Percentiles rank a stretch among this genome's conserved stretches.
phyloP scores from a whole-genome alignment of 1,140 invertebrate genomes.

The Cyclargus thomasi region DNA sequence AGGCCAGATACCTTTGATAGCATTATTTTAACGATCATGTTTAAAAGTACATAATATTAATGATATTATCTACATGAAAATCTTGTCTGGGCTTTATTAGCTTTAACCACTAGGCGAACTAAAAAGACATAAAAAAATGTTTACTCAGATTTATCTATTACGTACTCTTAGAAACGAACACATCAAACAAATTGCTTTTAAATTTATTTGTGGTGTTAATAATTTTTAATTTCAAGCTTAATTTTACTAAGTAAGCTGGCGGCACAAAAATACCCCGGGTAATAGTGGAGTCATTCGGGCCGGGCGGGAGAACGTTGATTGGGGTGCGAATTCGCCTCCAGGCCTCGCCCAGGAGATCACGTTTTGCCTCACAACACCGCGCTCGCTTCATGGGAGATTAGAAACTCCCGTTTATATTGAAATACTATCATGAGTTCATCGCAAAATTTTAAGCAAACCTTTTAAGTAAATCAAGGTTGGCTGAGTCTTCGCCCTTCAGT shows the following conservation, averaged over 20 bases:
- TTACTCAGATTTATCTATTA: no score
- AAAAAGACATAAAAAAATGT: no score
- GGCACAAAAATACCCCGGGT: not conserved
- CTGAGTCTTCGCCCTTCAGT: no score
- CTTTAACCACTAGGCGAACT: no score
- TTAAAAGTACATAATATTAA: no score
- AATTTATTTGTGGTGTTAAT: no score
- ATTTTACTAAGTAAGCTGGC: not conserved
- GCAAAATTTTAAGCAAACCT: not conserved
- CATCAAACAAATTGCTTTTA: no score
- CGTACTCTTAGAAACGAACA: no score
- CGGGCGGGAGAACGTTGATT: slow-evolving; percentile 27
- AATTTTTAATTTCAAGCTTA: not conserved
- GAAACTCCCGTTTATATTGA: slow-evolving; percentile 12
- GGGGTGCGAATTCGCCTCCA: slow-evolving; percentile 43
- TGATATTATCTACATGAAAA: no score
- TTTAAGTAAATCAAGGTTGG: not conserved
- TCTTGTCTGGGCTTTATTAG: no score
- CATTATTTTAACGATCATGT: no score
- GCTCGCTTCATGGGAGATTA: slow-evolving; percentile 16
- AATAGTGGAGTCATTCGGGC: slow-evolving; percentile 3
- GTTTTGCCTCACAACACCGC: slow-evolving; percentile 22
- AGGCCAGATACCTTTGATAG: no score
- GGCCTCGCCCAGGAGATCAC: slow-evolving; percentile 19
- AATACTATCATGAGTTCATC: not conserved